Conservation (phyloP, 2,113 vertebrate species). For the Lamprologus sp. region DNA sequence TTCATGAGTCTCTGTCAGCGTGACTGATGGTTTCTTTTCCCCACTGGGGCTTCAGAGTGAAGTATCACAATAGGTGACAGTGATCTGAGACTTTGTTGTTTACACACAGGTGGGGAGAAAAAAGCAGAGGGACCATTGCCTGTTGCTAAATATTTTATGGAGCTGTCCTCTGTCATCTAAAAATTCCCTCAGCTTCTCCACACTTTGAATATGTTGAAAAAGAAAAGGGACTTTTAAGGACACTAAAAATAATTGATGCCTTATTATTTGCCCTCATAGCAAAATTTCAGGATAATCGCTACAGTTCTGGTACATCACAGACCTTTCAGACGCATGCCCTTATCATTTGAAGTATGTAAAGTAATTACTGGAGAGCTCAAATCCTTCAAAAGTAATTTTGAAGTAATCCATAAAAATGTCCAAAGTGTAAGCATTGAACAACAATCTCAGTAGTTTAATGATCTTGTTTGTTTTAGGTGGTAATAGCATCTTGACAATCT, state of each 20-base stretch:
- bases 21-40: slow-evolving; percentile 20
- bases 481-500: background rate
- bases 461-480: background rate
- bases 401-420: background rate
- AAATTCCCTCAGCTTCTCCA: slow-evolving; percentile 6
- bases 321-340: background rate
- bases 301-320: background rate
- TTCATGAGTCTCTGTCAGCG: background rate
- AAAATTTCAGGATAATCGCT: background rate
- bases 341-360: background rate
- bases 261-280: background rate
- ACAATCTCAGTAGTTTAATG: background rate
- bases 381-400: background rate
- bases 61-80: slow-evolving; percentile 21
- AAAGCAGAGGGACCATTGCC: slow-evolving; percentile 21
- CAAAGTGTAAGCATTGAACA: background rate
- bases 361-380: background rate
- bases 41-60: slow-evolving; percentile 10
- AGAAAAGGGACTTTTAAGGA: background rate
- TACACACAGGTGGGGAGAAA: slow-evolving; percentile 15
- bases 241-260: background rate
- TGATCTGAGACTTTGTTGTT: slow-evolving; percentile 32
- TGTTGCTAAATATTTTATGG: slow-evolving; percentile 48
- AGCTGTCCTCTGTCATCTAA: slow-evolving; percentile 5
- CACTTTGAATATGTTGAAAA: background rate